phyloP scores from a whole-genome alignment of 2,797 vertebrate genomes.

The Anguilla obscura region DNA sequence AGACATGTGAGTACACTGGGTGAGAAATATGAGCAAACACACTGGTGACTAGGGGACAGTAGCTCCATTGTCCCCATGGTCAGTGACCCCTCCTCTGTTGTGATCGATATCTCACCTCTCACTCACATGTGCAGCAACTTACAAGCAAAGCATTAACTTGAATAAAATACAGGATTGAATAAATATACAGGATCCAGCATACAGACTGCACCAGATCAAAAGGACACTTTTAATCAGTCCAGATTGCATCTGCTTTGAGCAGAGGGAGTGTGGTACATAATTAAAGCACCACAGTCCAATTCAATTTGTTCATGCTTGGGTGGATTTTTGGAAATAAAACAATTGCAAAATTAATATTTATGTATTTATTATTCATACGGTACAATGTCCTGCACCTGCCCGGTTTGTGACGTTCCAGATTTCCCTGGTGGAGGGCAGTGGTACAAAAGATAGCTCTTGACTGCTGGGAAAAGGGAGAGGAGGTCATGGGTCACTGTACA shows the following conservation, averaged over 20 bases:
- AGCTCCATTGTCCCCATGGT: constrained; percentile 32
- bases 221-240: background rate
- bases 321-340: background rate
- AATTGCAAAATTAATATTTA: background rate
- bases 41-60: constrained; percentile 11
- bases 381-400: background rate
- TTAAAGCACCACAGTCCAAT: background rate
- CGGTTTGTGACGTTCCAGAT: too few relatives aligned
- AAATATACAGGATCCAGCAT: background rate
- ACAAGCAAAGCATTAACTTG: background rate
- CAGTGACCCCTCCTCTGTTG: constrained; percentile 12
- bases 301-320: background rate
- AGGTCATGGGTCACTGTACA: background rate
- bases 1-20: background rate
- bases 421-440: too few relatives aligned
- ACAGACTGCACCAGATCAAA: background rate
- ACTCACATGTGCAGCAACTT: background rate
- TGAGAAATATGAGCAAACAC: constrained; percentile 32
- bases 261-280: background rate
- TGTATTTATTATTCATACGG: background rate
- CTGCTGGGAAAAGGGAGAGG: too few relatives aligned
- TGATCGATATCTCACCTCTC: background rate
- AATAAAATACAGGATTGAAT: background rate
- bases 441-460: too few relatives aligned
- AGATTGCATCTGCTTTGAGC: background rate